Base-by-base conservation (phyloP, 2,797 vertebrate species). In the Macrochelys suwanniensis region DNA sequence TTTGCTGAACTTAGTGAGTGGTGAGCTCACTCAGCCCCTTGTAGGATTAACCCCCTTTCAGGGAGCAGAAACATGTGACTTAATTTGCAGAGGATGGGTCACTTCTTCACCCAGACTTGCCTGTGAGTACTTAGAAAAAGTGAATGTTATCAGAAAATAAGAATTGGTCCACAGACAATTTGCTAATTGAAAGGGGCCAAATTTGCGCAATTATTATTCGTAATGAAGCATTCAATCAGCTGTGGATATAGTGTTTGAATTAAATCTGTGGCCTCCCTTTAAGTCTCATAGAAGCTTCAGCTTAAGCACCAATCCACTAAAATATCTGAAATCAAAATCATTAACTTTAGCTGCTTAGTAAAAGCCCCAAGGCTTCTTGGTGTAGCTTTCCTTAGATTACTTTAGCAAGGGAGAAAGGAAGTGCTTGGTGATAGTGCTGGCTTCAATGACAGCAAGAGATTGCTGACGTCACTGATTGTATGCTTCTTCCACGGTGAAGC, bases 391-490 rank as follows among this genome's bases (percentile, higher is more conserved):
- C 57, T 68, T 79, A 85, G 59, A 91, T 76, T 84, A 53, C 85
- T 93, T 90, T 82, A 76, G n/a, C 61, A 82, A n/a, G 47, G 77
- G 65, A 91, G 78, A 86, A 84, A 92, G 25, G 81, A 31, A 89
- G 26, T 42, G 81, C 56, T 87, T 37, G 47, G 47, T 91, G 84
- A 37, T 57, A 54, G 83, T 87, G 85, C 47, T 94, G 80, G 82
- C 74, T 87, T 94, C 89, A 91, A 82, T 88, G 89, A 93, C 74
- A 90, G 81, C 7, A n/a, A 95, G 80, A 76, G 49, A 47, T 42
- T 89, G 83, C 88, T 96, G 94, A 96, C 85, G 85, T 96, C 92
- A 92, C 74, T 79, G 92, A 95, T 89, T 90, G 76, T 79, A 95
- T 54, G 59, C 88, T 93, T 94, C 84, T 93, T 80, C 80, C 78